A percentile compares a stretch with the other conserved stretches of the same genome.
Evolutionary conservation across 2,888 invertebrate genomes (phyloP).

Genomic region (Cryptocephalus primarius): DNA sequence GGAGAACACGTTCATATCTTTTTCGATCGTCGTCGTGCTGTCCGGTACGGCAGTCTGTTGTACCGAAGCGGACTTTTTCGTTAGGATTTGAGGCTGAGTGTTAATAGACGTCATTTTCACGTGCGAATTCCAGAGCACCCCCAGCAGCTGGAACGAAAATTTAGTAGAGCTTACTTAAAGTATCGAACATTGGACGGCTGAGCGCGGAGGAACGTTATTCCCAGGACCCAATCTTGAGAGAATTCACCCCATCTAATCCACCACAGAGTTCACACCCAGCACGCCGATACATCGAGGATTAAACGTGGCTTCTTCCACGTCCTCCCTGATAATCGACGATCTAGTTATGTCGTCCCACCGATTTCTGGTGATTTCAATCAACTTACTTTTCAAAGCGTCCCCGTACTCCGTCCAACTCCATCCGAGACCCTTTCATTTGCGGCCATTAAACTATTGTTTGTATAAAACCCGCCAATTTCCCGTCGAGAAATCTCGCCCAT

Average conservation of each 20-base stretch:
- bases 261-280: not conserved
- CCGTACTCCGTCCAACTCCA: conserved; percentile 25
- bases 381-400: conserved; percentile 18
- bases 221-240: not conserved
- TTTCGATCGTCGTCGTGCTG: conserved; percentile 40
- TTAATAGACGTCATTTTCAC: conserved; percentile 13
- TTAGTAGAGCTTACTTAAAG: not conserved
- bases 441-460: conserved; percentile 30
- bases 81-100: conserved; percentile 7
- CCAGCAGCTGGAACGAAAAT: conserved; percentile 9
- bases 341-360: not conserved
- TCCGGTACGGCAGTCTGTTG: conserved; percentile 42
- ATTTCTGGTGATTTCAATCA: too few species aligned
- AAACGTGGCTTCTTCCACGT: not conserved
- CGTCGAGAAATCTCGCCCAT: not conserved
- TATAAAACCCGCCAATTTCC: conserved; percentile 18
- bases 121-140: conserved; percentile 8
- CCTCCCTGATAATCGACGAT: not conserved
- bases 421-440: conserved; percentile 30
- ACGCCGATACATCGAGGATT: not conserved
- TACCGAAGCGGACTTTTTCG: conserved; percentile 6
- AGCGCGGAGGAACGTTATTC: too few species aligned
- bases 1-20: conserved; percentile 41
- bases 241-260: not conserved
- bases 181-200: too few species aligned